Evolutionary conservation across 2,888 invertebrate species (phyloP).

Genomic region (Metellina segmentata): DNA sequence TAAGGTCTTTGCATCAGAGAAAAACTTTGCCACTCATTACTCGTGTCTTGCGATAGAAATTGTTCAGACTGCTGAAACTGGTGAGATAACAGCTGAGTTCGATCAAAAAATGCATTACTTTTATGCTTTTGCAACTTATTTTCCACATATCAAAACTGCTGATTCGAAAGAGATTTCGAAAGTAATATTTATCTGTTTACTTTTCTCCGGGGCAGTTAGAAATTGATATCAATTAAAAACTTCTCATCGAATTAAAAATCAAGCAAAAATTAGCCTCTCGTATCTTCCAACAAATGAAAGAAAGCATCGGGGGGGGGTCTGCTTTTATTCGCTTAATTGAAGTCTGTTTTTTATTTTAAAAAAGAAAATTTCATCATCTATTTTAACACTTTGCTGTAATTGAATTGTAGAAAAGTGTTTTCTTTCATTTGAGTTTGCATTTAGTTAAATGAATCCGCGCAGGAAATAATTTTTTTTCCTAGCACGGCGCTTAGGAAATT

Average conservation of each 20-base stretch:
- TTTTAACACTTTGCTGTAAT: conserved; percentile 49
- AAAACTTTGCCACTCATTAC: no score
- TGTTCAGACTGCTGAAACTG: no score
- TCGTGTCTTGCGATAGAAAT: no score
- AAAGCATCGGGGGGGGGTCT: neutral
- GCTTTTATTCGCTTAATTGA: conserved; percentile 41
- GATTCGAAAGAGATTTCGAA: neutral
- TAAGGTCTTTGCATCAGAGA: no score
- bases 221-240: neutral
- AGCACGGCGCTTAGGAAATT: conserved; percentile 18
- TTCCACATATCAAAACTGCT: neutral
- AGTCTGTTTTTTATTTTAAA: conserved; percentile 4
- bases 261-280: neutral
- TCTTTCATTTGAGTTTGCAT: conserved; percentile 26
- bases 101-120: no score
- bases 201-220: neutral
- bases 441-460: conserved; percentile 13
- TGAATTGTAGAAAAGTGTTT: conserved; percentile 53
- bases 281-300: neutral
- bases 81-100: no score
- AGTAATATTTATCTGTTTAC: neutral
- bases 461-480: conserved; percentile 27
- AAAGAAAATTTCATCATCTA: conserved; percentile 21
- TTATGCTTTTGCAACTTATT: neutral
- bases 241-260: neutral